These are phyloP conservation scores for Dromococcyx pavoninus DNA, from an alignment of 2,797 vertebrate genomes.

Conservation along the genomic window DNA sequence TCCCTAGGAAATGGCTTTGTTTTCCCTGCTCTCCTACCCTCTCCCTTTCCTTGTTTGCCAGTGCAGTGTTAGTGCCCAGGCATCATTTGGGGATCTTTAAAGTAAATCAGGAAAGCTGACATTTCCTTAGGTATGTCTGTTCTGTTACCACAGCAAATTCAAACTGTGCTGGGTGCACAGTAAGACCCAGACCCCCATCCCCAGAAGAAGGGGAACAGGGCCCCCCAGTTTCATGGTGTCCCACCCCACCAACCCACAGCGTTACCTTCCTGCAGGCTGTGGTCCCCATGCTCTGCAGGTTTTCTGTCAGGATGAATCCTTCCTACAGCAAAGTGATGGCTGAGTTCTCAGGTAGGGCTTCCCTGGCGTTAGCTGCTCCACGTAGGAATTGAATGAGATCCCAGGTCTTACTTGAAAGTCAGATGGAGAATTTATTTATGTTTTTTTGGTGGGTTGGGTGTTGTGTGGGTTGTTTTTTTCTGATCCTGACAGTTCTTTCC, in stretches of 20 bases:
- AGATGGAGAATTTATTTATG: not conserved
- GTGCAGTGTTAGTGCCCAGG: not conserved
- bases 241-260: not conserved
- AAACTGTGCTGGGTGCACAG: not conserved
- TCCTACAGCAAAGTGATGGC: not conserved
- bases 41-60: not conserved
- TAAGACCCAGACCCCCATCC: not conserved
- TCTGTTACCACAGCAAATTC: not conserved
- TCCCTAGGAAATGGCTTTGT: not conserved
- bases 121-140: not conserved
- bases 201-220: not conserved
- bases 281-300: accelerated
- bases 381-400: not conserved
- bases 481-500: not conserved
- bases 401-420: not conserved
- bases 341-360: not conserved
- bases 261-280: not conserved
- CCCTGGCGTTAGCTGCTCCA: not conserved
- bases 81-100: not conserved
- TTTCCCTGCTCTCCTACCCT: not conserved
- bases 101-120: not conserved
- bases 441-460: not conserved
- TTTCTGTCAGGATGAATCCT: not conserved
- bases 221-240: not conserved
- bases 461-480: not conserved